Evolutionary conservation across 1,140 invertebrate genomes (phyloP).

Genomic region (Phocides pigmalion): DNA sequence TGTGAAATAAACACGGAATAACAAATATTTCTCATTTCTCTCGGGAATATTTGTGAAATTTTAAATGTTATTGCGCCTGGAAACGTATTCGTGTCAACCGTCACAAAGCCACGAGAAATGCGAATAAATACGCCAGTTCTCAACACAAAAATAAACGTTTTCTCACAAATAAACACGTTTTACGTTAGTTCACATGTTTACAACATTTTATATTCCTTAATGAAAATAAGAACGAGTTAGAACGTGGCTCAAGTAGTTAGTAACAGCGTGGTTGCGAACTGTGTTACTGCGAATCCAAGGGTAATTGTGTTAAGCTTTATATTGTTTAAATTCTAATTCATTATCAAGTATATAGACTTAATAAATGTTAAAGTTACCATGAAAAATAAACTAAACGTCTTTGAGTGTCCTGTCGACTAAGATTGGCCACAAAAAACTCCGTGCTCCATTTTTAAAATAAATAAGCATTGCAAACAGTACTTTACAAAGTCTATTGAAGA

Average conservation of each 20-base stretch:
- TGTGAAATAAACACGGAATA: constrained; percentile 30
- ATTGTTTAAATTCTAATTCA: too few species aligned
- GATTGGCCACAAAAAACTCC: too few species aligned
- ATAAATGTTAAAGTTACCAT: too few species aligned
- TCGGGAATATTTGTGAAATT: constrained; percentile 30
- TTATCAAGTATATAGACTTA: too few species aligned
- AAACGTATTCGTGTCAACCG: constrained; percentile 29
- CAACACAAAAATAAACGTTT: constrained; percentile 19
- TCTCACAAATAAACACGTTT: constrained; percentile 13
- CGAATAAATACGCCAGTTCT: constrained; percentile 12
- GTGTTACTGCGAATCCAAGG: neutral
- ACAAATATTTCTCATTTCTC: constrained; percentile 32
- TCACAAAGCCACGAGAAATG: constrained; percentile 16
- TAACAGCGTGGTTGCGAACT: constrained; percentile 1
- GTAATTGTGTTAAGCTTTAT: too few species aligned
- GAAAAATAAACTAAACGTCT: too few species aligned
- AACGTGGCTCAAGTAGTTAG: constrained; percentile 9
- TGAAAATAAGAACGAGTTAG: neutral
- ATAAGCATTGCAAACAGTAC: too few species aligned
- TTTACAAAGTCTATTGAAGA: too few species aligned
- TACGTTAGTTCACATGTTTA: constrained; percentile 2
- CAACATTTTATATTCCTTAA: constrained; percentile 3
- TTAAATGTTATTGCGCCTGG: constrained; percentile 30
- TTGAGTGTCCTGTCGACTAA: too few species aligned
- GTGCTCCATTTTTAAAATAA: too few species aligned